Conservation (phyloP, 1,140 invertebrate species). For the Lordiphosa clarofinis region DNA sequence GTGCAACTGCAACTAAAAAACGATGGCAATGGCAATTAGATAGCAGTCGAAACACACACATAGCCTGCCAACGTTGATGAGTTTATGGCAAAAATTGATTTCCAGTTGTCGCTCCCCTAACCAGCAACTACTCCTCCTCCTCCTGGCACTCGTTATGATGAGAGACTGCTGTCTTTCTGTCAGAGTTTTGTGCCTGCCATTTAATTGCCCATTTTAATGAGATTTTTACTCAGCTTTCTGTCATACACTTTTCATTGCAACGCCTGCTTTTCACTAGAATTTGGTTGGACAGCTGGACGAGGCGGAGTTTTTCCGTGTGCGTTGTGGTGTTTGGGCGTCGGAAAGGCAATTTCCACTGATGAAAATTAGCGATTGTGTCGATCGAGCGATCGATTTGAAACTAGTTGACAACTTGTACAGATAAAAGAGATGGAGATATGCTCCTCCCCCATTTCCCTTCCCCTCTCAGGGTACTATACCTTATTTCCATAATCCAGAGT, state of each 20-base stretch:
- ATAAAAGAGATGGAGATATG: slow-evolving; percentile 1
- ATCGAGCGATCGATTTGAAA: slow-evolving; percentile 39
- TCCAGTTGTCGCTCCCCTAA: slow-evolving; percentile 59
- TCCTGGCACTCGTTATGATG: slow-evolving; percentile 50
- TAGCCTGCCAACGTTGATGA: slow-evolving; percentile 52
- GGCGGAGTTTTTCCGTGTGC: slow-evolving; percentile 4
- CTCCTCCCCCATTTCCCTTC: neutral
- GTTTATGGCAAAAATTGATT: slow-evolving; percentile 77
- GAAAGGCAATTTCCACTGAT: slow-evolving; percentile 47
- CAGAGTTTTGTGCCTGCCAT: slow-evolving; percentile 69
- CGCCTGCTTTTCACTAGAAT: slow-evolving; percentile 35
- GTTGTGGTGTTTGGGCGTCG: slow-evolving; percentile 59
- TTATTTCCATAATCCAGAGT: slow-evolving; percentile 79
- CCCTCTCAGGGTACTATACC: slow-evolving; percentile 58
- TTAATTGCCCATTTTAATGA: slow-evolving; percentile 77
- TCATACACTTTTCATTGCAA: slow-evolving; percentile 27
- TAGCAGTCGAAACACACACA: slow-evolving; percentile 44
- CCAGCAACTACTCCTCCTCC: slow-evolving; percentile 17
- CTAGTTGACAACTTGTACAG: slow-evolving; percentile 43
- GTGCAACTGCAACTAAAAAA: slow-evolving; percentile 41
- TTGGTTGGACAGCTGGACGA: slow-evolving; percentile 27
- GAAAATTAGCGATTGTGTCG: slow-evolving; percentile 70
- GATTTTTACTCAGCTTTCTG: slow-evolving; percentile 44
- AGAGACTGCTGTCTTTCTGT: slow-evolving; percentile 52
- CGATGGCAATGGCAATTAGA: slow-evolving; percentile 58